Percentiles rank a stretch among this genome's conserved stretches.
These are phyloP conservation scores for Drosophila neocordata DNA, from an alignment of 1,140 invertebrate genomes.

Conservation along the genomic window DNA sequence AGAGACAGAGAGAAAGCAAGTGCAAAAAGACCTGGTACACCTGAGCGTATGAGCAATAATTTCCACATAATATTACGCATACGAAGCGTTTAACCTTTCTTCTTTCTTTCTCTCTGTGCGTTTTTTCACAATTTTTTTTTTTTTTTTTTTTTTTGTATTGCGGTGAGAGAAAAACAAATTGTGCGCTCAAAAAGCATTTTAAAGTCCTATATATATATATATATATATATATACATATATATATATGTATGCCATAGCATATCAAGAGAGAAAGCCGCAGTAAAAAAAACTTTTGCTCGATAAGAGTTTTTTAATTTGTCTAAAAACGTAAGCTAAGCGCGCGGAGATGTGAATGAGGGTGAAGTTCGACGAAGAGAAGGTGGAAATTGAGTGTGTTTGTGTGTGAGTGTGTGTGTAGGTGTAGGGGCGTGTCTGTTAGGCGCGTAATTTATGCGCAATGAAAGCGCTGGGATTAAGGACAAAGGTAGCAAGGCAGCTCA, in stretches of 20 bases:
- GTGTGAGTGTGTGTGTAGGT: constrained; percentile 25
- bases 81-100: constrained; percentile 61
- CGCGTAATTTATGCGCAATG: constrained; percentile 78
- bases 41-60: constrained; percentile 60
- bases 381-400: constrained; percentile 6
- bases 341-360: neutral
- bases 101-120: constrained; percentile 8
- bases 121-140: neutral
- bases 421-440: constrained; percentile 52
- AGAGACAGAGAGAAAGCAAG: neutral
- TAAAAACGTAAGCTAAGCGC: constrained; percentile 56
- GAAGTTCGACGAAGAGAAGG: neutral
- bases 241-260: constrained; percentile 27
- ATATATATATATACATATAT: neutral
- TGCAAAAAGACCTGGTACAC: constrained; percentile 23
- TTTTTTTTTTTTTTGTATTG: constrained; percentile 15
- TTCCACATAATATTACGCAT: constrained; percentile 65
- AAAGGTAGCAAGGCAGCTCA: constrained; percentile 19
- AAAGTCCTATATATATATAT: constrained; percentile 46
- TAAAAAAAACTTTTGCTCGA: constrained; percentile 65
- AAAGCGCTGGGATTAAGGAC: constrained; percentile 72
- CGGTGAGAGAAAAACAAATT: constrained; percentile 46
- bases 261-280: constrained; percentile 49
- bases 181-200: constrained; percentile 61
- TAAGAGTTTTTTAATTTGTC: constrained; percentile 80